Conservation (phyloP, 1,140 invertebrate species). For the Planococcus citri region DNA sequence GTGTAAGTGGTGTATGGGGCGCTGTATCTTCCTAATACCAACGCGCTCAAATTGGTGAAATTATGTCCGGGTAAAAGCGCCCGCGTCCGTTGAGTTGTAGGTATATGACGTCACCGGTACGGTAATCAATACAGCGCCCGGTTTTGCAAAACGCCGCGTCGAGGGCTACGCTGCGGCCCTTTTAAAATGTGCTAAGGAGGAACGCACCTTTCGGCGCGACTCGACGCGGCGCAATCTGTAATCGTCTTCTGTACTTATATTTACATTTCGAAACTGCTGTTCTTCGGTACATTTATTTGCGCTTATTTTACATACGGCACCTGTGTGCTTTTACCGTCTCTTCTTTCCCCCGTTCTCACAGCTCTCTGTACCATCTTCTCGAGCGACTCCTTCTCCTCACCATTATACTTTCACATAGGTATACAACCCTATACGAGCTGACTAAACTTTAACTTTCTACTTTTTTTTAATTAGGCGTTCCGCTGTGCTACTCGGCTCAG, state of each 20-base stretch:
- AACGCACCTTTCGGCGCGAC: too few relatives aligned
- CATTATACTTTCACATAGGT: too few relatives aligned
- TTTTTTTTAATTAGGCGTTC: background rate
- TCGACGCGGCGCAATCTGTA: background rate
- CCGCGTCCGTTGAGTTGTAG: too few relatives aligned
- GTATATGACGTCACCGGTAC: background rate
- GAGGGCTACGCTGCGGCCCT: constrained; percentile 4
- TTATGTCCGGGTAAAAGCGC: background rate
- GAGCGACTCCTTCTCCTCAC: constrained; percentile 10
- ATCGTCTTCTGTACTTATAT: background rate
- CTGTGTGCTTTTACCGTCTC: constrained; percentile 23
- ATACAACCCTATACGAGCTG: too few relatives aligned
- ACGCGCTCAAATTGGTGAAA: background rate
- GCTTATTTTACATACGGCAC: constrained; percentile 11
- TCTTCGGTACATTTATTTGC: constrained; percentile 16
- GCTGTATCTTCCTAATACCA: too few relatives aligned
- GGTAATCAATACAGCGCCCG: constrained; percentile 5
- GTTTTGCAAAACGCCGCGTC: background rate
- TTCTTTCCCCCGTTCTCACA: constrained; percentile 17
- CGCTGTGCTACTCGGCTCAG: background rate
- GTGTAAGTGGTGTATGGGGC: too few relatives aligned
- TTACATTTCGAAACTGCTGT: background rate
- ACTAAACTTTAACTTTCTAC: too few relatives aligned
- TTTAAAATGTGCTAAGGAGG: background rate
- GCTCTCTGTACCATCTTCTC: background rate